phyloP scores from a whole-genome alignment of 2,113 vertebrate genomes.

The Heterotis niloticus region DNA sequence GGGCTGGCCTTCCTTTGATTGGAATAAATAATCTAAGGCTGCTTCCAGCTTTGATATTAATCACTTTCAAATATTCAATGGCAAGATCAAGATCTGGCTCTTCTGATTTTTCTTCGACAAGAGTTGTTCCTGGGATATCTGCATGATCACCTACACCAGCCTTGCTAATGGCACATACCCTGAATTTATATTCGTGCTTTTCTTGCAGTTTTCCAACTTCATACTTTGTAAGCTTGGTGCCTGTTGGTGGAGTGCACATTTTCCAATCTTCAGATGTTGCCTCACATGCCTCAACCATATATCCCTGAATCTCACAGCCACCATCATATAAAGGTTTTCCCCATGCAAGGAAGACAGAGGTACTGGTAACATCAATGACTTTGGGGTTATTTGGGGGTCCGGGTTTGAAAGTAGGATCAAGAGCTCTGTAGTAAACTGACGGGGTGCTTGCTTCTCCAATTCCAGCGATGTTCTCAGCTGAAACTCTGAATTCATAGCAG shows the following conservation, averaged over 20 bases:
- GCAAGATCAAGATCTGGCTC: conserved; percentile 94
- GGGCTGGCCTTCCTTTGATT: conserved; percentile 85
- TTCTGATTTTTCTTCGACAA: conserved; percentile 84
- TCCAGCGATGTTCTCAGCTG: conserved; percentile 88
- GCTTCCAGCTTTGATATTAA: conserved; percentile 85
- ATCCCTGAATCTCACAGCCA: conserved; percentile 94
- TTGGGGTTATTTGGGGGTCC: conserved; percentile 91
- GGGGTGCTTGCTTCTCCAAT: conserved; percentile 81
- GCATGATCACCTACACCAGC: conserved; percentile 91
- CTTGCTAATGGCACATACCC: conserved; percentile 92
- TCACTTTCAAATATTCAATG: conserved; percentile 85
- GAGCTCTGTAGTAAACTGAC: conserved; percentile 82
- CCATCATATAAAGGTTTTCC: conserved; percentile 90
- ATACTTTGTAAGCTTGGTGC: conserved; percentile 80
- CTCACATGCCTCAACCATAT: conserved; percentile 84
- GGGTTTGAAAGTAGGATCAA: conserved; percentile 91
- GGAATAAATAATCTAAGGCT: conserved; percentile 92
- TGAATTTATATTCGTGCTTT: conserved; percentile 93
- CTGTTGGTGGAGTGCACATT: conserved; percentile 87
- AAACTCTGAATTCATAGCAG: conserved; percentile 89
- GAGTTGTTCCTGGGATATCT: conserved; percentile 76
- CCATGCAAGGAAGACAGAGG: conserved; percentile 89
- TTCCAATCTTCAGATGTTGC: conserved; percentile 79
- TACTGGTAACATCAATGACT: conserved; percentile 82
- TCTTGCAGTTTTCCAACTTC: conserved; percentile 83